Base-by-base conservation (phyloP, 2,797 vertebrate genomes). In the Crypturellus tataupa region DNA sequence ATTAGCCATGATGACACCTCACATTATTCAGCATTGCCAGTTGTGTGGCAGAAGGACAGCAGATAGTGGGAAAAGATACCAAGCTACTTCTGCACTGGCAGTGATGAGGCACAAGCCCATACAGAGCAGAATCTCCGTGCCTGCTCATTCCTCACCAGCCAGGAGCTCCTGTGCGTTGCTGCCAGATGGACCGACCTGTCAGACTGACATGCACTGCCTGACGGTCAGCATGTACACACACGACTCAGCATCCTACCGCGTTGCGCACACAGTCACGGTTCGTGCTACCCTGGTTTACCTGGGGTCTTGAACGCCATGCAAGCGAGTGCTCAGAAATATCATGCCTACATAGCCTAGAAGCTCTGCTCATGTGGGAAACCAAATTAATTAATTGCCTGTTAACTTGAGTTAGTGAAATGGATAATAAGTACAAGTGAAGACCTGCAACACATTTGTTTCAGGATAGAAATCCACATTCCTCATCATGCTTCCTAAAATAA, bases 131-230 rank as follows among this genome's bases (percentile, higher is more conserved):
- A 7, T 44, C 42, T 17, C 3, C 7, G 17, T 44, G 42, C 42
- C 42, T 18, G 17, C 42, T 44, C 42, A 44, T 18, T 19, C 20
- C 27, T 42, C 18, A 33, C 35, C 67, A 69, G 42, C 39, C 67
- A 79, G 73, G 65, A 90, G 47, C 56, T 84, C 40, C 63, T 25
- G 39, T 0, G 3, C 6, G 19, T 33, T 6, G 0, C 51, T 39
- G 39, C 40, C 56, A 44, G 70, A 27, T 27, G 72, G 58, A 29
- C 8, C 0, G 0, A 47, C 17, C 17, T 35, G 10, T 25, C 53
- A 47, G 62, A 29, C 7, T 0, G 0, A 39, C 18, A 18, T 35
- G 9, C 29, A 1, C 18, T 19, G 1, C 55, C 63, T 3, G 7
- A 10, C 17, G 0, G 0, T 46, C 9, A 12, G 16, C 12, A 6